Evolutionary conservation across 2,888 invertebrate species (phyloP).

Genomic region (Nycteola revayana): DNA sequence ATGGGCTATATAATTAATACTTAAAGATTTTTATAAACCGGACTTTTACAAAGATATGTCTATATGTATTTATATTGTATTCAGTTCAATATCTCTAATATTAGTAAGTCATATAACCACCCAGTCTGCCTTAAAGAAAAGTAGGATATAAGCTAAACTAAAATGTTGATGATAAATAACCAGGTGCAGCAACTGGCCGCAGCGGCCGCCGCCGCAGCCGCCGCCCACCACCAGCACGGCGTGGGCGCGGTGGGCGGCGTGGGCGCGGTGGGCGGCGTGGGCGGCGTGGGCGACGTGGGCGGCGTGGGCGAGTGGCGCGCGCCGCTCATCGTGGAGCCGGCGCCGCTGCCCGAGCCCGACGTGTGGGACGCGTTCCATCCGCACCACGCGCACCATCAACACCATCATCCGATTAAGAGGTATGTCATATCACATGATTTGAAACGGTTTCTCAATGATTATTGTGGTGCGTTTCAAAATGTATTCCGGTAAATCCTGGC

Average conservation of each 20-base stretch:
- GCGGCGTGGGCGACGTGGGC: constrained; percentile 40
- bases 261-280: constrained; percentile 85
- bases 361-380: constrained; percentile 68
- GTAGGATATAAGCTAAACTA: too few species aligned
- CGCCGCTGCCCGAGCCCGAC: constrained; percentile 69
- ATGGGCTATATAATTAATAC: too few species aligned
- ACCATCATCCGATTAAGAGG: constrained; percentile 70
- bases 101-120: too few species aligned
- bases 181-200: constrained; percentile 90
- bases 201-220: constrained; percentile 89
- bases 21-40: too few species aligned
- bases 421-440: constrained; percentile 20
- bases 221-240: constrained; percentile 89
- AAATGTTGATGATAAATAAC: too few species aligned
- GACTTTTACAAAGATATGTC: too few species aligned
- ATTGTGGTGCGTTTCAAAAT: too few species aligned
- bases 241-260: constrained; percentile 71
- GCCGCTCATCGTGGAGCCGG: constrained; percentile 91
- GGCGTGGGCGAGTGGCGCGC: constrained; percentile 88
- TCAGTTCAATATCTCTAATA: too few species aligned
- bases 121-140: too few species aligned
- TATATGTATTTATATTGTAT: too few species aligned
- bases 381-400: constrained; percentile 58
- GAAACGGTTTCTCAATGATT: too few species aligned
- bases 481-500: too few species aligned